phyloP scores from a whole-genome alignment of 2,888 invertebrate species.

The Rhopalosiphum nymphaeae region DNA sequence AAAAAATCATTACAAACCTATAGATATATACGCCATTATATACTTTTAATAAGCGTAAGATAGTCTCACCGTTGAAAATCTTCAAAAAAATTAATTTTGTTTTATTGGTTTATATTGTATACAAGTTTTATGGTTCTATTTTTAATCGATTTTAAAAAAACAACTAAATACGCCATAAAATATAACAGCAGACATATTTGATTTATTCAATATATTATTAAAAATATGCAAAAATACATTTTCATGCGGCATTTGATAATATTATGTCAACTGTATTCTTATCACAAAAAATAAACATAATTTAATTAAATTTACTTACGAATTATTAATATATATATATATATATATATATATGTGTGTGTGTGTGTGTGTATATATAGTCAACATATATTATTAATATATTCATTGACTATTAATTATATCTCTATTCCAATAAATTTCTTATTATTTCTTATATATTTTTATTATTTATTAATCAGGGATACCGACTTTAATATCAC shows the following conservation, averaged over 20 bases:
- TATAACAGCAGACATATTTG: neutral
- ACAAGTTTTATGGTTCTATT: neutral
- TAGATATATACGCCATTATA: neutral
- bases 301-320: neutral
- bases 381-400: neutral
- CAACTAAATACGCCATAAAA: neutral
- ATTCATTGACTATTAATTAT: neutral
- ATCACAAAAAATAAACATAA: neutral
- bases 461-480: neutral
- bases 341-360: no score
- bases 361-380: no score
- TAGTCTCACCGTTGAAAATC: neutral
- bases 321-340: neutral
- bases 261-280: neutral
- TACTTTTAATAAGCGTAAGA: neutral
- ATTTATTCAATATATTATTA: neutral
- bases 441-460: neutral
- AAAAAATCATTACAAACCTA: neutral
- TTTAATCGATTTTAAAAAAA: neutral
- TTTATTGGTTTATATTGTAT: neutral
- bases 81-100: neutral
- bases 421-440: neutral
- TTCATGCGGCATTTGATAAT: neutral
- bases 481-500: neutral
- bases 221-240: neutral